Evolutionary conservation across 2,113 vertebrate species (phyloP), one percentile per base, ranked within the genome.

Genomic region (Neodon shergylaensis): DNA sequence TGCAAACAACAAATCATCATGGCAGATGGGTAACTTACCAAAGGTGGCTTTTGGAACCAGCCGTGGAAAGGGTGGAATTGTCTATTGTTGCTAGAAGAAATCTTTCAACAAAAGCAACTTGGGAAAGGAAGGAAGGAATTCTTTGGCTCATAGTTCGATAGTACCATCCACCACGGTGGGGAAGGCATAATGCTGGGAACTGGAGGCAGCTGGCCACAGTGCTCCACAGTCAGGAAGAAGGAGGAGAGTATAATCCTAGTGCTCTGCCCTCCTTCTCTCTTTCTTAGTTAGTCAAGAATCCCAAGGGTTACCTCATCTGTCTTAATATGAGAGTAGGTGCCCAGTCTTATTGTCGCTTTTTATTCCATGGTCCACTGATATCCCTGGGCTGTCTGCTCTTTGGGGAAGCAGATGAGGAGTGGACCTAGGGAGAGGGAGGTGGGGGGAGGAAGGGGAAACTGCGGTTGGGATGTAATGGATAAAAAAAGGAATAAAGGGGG

Each of bases 1-100:
- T 7, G 5, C 0, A 44, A 61, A 77, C 16, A 82, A 24, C 0
- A 26, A 3, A 47, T 5, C 8, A 4, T 77, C 74, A 77, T 1
- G 7, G 24, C 39, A 36, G 81, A 31, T 1, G 28, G 19, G 42
- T 26, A 16, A n/a, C 52, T 85, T 52, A 5, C n/a, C 17, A 72
- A 42, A 82, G 42, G 21, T 36, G 54, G n/a, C 28, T 79, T 72
- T 83, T 16, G 83, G 68, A 86, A 44, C 16, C 8, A n/a, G 42
- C 26, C 39, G 0, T 39, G 47, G 83, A 22, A 54, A 36, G 13
- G 10, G 22, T 26, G 4, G 68, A 68, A 49, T 11, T 87, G 44
- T 54, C 36, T 49, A 14, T 36, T 1, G 0, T 39, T 58, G 85
- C 36, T 87, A 4, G 19, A 17, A 39, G 66, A 88, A 88, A 52